Evolutionary conservation across 1,140 invertebrate genomes (phyloP), one percentile per base, ranked within the genome.

Genomic region (Acromyrmex echinatior): DNA sequence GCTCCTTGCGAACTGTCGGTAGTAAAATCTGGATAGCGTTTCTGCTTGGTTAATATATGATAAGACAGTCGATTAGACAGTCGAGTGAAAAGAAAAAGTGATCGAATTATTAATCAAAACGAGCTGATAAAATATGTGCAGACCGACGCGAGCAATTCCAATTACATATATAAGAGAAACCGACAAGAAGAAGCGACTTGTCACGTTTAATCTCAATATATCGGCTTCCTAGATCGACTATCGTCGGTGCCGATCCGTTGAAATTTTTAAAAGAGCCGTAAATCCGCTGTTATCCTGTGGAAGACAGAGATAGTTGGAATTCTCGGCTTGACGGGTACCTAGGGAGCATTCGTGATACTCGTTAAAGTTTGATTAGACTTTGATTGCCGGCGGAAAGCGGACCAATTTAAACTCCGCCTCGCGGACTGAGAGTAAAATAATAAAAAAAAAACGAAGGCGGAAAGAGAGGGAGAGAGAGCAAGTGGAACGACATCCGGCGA

Each of bases 301-400:
- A 28, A 77, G 65, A 86, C 28, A 79, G 58, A 73, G 56, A 51
- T 62, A 10, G 68, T 58, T 77, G 9, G 60, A 86, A 90, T 90
- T 65, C 88, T 71, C 80, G 21, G 14, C 53, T 39, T 78, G 86
- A 88, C 88, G 77, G 62, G 58, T 62, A 82, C 31, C 76, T 60
- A 51, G 88, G 89, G 88, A 90, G 68, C 89, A 82, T 86, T 91
- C 82, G 89, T 86, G 90, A 90, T 90, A 89, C 91, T 92, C 92
- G 92, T 93, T 92, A 93, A 93, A 93, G 87, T 93, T 92, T 92
- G 88, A 93, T 93, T 92, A 91, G 90, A 92, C 90, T 93, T 93
- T 92, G 92, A 92, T 93, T 91, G 91, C 87, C 85, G 73, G 79
- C 79, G 73, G 90, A 91, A 91, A 91, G 88, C 76, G 86, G 82